Conservation (phyloP, 2,888 invertebrate species). For the Chelonus formosanus region DNA sequence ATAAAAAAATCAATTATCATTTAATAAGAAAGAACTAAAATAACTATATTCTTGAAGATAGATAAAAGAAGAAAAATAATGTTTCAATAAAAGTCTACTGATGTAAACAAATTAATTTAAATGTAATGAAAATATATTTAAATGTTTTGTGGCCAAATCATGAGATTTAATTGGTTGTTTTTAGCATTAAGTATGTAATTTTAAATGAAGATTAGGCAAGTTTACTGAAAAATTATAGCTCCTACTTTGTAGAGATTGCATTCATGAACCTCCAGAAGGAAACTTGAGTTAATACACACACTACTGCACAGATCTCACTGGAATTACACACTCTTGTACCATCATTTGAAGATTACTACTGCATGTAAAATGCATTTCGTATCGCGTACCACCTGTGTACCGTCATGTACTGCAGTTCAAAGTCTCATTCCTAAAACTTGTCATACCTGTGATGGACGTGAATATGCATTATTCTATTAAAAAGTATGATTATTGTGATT, state of each 20-base stretch:
- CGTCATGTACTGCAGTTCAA: conserved; percentile 18
- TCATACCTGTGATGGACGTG: conserved; percentile 21
- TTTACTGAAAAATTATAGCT: background rate
- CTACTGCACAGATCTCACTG: background rate
- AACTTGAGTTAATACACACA: conserved; percentile 6
- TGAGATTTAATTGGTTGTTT: too few relatives aligned
- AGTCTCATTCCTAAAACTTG: conserved; percentile 28
- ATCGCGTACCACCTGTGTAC: conserved; percentile 22
- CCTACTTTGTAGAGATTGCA: background rate
- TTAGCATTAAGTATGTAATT: too few relatives aligned
- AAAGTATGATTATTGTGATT: background rate
- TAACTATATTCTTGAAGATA: too few relatives aligned
- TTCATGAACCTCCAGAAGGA: conserved; percentile 5
- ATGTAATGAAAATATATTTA: too few relatives aligned
- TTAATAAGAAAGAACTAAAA: too few relatives aligned
- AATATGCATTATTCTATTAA: conserved; percentile 8
- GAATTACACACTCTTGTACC: conserved; percentile 29
- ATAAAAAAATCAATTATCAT: too few relatives aligned
- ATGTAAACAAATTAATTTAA: too few relatives aligned
- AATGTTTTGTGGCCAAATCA: too few relatives aligned
- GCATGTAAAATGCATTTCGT: conserved; percentile 38
- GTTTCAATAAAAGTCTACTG: conserved; percentile 46
- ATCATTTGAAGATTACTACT: conserved; percentile 41
- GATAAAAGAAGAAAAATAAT: too few relatives aligned
- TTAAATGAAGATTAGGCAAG: background rate